Conservation (phyloP, 2,888 invertebrate species). For the Drosophila stalkeri region DNA sequence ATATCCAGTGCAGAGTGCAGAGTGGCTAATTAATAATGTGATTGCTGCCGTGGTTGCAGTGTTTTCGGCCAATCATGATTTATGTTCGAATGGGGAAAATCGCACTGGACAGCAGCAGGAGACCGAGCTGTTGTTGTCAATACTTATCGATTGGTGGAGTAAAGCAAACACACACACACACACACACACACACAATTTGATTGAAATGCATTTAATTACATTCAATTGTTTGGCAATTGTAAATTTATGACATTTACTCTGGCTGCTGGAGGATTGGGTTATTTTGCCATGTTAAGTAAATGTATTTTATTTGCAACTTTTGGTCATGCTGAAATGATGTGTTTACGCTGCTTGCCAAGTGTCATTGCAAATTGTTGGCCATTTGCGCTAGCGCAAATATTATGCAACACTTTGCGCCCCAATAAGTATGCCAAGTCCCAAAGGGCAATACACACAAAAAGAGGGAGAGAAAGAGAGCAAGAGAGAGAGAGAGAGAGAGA, state of each 20-base stretch:
- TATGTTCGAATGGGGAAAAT: slow-evolving; percentile 37
- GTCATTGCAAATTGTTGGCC: slow-evolving; percentile 58
- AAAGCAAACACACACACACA: slow-evolving; percentile 26
- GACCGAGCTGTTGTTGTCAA: not conserved
- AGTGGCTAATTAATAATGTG: slow-evolving; percentile 33
- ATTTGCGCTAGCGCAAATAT: slow-evolving; percentile 67
- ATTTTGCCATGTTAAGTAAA: slow-evolving; percentile 8
- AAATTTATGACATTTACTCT: slow-evolving; percentile 29
- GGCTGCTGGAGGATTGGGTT: slow-evolving; percentile 1
- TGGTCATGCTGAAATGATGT: slow-evolving; percentile 28
- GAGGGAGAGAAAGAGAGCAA: not conserved
- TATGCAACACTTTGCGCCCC: slow-evolving; percentile 77
- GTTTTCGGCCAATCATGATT: slow-evolving; percentile 32
- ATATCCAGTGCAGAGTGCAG: not conserved
- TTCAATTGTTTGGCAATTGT: slow-evolving; percentile 63
- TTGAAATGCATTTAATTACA: slow-evolving; percentile 74
- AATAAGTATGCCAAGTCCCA: slow-evolving; percentile 65
- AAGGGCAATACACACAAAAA: slow-evolving; percentile 43
- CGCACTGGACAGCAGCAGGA: not conserved
- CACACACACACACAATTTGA: slow-evolving; percentile 27
- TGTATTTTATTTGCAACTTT: slow-evolving; percentile 20
- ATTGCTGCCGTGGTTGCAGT: slow-evolving; percentile 1
- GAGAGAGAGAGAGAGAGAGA: not conserved
- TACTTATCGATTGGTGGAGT: slow-evolving; percentile 12
- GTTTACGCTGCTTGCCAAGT: slow-evolving; percentile 29